Conservation (phyloP, 1,140 invertebrate genomes). For the Diorhabda elongata region DNA sequence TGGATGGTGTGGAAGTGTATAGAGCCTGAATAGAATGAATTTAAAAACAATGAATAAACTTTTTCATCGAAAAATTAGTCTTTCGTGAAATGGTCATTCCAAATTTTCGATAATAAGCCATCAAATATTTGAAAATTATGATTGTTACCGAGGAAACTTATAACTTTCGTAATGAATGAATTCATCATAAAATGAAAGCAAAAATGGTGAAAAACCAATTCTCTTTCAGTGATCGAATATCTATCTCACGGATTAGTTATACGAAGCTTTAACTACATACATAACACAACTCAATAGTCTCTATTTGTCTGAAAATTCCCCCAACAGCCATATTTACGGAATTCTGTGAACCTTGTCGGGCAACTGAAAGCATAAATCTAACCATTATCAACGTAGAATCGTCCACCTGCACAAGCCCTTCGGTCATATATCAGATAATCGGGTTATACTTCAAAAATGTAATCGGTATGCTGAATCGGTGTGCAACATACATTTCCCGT, state of each 20-base stretch:
- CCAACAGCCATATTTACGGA: slow-evolving; percentile 1
- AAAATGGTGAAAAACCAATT: not conserved
- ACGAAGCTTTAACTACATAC: not conserved
- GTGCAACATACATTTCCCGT: slow-evolving; percentile 1
- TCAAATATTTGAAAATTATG: no score
- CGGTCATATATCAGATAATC: not conserved
- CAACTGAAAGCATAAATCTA: not conserved
- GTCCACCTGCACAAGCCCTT: not conserved
- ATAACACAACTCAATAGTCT: not conserved
- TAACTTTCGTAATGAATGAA: no score
- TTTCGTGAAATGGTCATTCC: no score
- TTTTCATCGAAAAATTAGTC: no score
- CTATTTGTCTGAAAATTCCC: not conserved
- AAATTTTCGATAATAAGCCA: no score
- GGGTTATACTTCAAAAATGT: not conserved
- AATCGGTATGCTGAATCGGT: not conserved
- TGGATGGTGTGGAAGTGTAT: no score
- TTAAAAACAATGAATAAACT: no score
- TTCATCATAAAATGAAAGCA: not conserved
- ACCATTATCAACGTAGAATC: slow-evolving; percentile 2
- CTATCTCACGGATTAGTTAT: not conserved
- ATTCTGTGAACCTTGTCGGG: not conserved
- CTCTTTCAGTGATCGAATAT: not conserved
- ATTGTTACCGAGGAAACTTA: no score
- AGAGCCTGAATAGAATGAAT: no score